phyloP scores from a whole-genome alignment of 2,888 invertebrate species.

The Acleris laterana region DNA sequence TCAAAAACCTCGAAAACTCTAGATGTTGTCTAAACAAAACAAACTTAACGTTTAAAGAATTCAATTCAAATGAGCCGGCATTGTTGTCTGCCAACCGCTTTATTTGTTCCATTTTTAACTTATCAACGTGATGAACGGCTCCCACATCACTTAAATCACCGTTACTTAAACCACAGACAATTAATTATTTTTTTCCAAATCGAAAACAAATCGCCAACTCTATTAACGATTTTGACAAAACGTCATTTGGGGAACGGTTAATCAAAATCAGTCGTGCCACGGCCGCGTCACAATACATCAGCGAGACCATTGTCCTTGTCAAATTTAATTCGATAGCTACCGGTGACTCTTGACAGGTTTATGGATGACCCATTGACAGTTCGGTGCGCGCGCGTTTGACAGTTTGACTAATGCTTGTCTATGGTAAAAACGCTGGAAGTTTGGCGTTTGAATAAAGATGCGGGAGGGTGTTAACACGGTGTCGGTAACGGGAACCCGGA shows the following conservation, averaged over 20 bases:
- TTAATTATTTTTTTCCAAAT: slow-evolving; percentile 63
- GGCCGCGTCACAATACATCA: slow-evolving; percentile 65
- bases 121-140: slow-evolving; percentile 66
- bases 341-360: slow-evolving; percentile 58
- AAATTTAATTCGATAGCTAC: slow-evolving; percentile 59
- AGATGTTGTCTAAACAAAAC: slow-evolving; percentile 56
- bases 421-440: slow-evolving; percentile 57
- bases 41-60: slow-evolving; percentile 57
- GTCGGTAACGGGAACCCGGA: slow-evolving; percentile 27
- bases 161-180: slow-evolving; percentile 48
- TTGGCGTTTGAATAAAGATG: slow-evolving; percentile 66
- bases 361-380: slow-evolving; percentile 77
- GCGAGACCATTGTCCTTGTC: slow-evolving; percentile 53
- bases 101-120: slow-evolving; percentile 66
- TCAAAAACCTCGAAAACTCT: slow-evolving; percentile 48
- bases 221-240: slow-evolving; percentile 68
- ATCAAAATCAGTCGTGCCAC: slow-evolving; percentile 62
- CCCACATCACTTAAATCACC: slow-evolving; percentile 36
- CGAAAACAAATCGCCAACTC: slow-evolving; percentile 61
- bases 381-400: slow-evolving; percentile 69
- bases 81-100: slow-evolving; percentile 76
- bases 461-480: slow-evolving; percentile 58
- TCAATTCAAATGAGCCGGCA: slow-evolving; percentile 76
- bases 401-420: slow-evolving; percentile 78
- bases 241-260: slow-evolving; percentile 66